phyloP scores from a whole-genome alignment of 2,888 invertebrate genomes.

The Drosophila acutilabella region DNA sequence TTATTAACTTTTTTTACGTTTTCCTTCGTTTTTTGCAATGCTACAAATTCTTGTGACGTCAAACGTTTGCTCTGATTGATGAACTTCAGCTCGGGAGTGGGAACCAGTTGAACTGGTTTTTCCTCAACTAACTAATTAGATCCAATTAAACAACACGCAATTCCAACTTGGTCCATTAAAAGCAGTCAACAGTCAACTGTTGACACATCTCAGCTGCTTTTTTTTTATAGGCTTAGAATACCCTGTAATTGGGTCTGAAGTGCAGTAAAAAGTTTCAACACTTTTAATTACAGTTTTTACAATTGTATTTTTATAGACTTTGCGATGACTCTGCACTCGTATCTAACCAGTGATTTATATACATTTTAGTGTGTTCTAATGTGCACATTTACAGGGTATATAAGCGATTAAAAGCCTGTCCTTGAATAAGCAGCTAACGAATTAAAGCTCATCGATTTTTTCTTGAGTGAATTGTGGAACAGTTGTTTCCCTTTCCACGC shows the following conservation, averaged over 20 bases:
- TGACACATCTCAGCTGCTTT: conserved; percentile 13
- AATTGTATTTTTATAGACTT: too few relatives aligned
- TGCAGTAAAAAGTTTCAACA: not conserved
- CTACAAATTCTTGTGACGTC: conserved; percentile 33
- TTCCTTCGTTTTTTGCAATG: conserved; percentile 6
- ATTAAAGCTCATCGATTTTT: conserved; percentile 15
- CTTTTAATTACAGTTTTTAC: too few relatives aligned
- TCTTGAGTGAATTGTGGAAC: conserved; percentile 4
- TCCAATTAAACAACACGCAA: conserved; percentile 32
- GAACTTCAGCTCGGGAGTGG: conserved; percentile 49
- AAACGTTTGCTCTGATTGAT: conserved; percentile 32
- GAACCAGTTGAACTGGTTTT: conserved; percentile 56
- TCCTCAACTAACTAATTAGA: conserved; percentile 35
- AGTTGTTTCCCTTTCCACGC: conserved; percentile 2
- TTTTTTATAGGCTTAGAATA: not conserved
- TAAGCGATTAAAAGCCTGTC: not conserved
- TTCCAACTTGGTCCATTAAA: conserved; percentile 11
- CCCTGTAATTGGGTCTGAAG: not conserved
- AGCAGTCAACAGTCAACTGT: conserved; percentile 19
- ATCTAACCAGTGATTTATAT: too few relatives aligned
- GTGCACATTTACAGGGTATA: not conserved
- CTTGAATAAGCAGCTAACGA: conserved; percentile 3
- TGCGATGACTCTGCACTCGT: too few relatives aligned
- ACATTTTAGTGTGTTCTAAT: too few relatives aligned
- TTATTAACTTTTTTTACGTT: not conserved